Percentiles rank a stretch among this genome's conserved stretches.
These are phyloP conservation scores for Tyrophagus putrescentiae DNA, from an alignment of 1,140 invertebrate species.

Conservation along the genomic window DNA sequence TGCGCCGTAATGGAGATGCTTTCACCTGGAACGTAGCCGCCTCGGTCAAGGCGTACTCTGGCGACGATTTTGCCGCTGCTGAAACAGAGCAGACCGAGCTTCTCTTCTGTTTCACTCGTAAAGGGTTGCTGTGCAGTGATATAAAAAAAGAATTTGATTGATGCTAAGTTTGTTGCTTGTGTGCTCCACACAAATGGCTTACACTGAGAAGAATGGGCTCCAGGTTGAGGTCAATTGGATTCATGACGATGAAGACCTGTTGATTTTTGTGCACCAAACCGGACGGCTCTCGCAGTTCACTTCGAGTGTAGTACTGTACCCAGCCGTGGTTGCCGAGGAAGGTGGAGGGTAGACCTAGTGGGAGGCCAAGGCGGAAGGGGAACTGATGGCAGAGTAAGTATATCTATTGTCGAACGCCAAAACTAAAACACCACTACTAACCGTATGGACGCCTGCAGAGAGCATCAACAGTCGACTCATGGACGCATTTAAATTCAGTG, in stretches of 20 bases:
- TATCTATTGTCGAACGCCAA: no score
- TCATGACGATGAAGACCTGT: slow-evolving; percentile 92
- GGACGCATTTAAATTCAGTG: slow-evolving; percentile 8
- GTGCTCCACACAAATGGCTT: slow-evolving; percentile 34
- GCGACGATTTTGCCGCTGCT: slow-evolving; percentile 64
- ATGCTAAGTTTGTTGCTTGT: background rate
- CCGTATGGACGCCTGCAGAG: slow-evolving; percentile 84
- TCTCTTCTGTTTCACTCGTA: slow-evolving; percentile 74
- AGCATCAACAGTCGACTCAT: slow-evolving; percentile 38
- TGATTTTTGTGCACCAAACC: slow-evolving; percentile 86
- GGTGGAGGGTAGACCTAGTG: slow-evolving; percentile 73
- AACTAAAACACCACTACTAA: no score
- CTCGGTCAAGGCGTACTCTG: slow-evolving; percentile 66
- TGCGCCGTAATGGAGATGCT: slow-evolving; percentile 69
- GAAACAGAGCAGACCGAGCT: slow-evolving; percentile 66
- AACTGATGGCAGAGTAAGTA: no score
- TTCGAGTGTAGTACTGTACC: slow-evolving; percentile 89
- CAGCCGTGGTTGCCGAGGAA: slow-evolving; percentile 85
- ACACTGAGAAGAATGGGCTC: slow-evolving; percentile 73
- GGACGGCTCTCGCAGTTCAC: slow-evolving; percentile 69
- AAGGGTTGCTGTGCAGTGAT: slow-evolving; percentile 60
- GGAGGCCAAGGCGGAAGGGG: slow-evolving; percentile 79
- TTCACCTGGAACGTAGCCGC: slow-evolving; percentile 82
- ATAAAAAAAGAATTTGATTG: slow-evolving; percentile 13
- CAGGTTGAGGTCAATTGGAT: slow-evolving; percentile 79